Conservation (phyloP, 2,888 invertebrate species). For the Diarsia rubi region DNA sequence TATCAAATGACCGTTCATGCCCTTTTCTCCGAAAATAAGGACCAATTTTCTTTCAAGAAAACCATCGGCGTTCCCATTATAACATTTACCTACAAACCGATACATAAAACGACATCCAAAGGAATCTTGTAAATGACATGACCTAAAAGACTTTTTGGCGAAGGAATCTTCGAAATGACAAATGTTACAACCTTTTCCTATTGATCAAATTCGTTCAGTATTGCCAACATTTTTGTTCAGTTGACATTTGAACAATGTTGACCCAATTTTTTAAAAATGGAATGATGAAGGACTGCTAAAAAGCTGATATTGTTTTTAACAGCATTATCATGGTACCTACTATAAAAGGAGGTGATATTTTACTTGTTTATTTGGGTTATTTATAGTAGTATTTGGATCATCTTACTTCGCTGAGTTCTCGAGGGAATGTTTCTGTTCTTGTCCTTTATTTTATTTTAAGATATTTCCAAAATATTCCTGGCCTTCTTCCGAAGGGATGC, state of each 20-base stretch:
- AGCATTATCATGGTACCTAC: background rate
- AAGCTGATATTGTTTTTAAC: constrained; percentile 1
- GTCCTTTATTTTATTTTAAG: constrained; percentile 22
- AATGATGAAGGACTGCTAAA: background rate
- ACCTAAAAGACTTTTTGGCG: constrained; percentile 21
- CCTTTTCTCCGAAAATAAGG: constrained; percentile 4
- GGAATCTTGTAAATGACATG: constrained; percentile 27
- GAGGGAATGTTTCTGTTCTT: constrained; percentile 20
- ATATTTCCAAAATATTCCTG: constrained; percentile 47
- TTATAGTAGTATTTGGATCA: constrained; percentile 7
- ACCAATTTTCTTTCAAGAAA: constrained; percentile 7
- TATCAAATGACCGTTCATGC: background rate
- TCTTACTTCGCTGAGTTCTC: constrained; percentile 8
- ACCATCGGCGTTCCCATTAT: constrained; percentile 10
- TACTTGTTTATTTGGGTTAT: background rate
- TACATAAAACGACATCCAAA: constrained; percentile 19
- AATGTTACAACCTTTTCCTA: constrained; percentile 32
- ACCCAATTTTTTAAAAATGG: constrained; percentile 28
- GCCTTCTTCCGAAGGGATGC: constrained; percentile 60
- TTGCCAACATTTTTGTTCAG: constrained; percentile 29
- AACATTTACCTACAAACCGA: constrained; percentile 17
- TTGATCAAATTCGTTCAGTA: constrained; percentile 51
- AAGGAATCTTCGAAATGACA: constrained; percentile 28
- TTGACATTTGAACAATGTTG: constrained; percentile 40
- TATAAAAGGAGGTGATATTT: background rate